Evolutionary conservation across 2,888 invertebrate species (phyloP), one percentile per base, ranked within the genome.

Genomic region (Hymenopus coronatus): DNA sequence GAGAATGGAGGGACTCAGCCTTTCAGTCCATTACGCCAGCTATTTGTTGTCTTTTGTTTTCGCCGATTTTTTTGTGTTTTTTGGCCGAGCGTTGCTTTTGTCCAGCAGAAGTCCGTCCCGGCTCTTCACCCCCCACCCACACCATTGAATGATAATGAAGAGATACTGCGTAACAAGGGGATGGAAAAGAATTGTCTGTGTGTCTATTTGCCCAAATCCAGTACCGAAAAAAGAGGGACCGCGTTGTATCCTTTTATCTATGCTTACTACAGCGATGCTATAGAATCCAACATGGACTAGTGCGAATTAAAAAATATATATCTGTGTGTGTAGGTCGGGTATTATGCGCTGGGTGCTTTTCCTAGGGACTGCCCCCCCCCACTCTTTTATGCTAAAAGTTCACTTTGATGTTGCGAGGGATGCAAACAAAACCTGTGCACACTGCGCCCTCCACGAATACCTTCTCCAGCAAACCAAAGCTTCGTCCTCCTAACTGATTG

Each of bases 381-480:
- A 70, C 54, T 70, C 90, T 90, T 90, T 90, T 90, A 90, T 90
- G 89, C 88, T 85, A 87, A 70, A 90, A 89, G 87, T 89, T 89
- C 86, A 83, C 90, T 90, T 90, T 90, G 90, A 90, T 90, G 90
- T 90, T 88, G 28, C 33, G 84, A 85, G 88, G 81, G 88, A 87
- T 87, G 40, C 87, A 87, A 87, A 87, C 87, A 87, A 87, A 87
- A 87, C 87, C 33, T 27, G 9, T 54, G 70, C 82, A 30, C 82
- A n/a, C 83, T 54, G 9, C 70, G 70, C 82, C 54, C 82, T 30
- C 83, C 82, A 30, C 28, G 28, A 20, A 28, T 28, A 20, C 84
- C 84, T 33, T 33, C 28, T 33, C 84, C 92, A 92, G 92, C 91
- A 91, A 91, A 92, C 92, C 54, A 70, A 70, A 70, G 33, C 85